Conservation (phyloP, 2,113 vertebrate genomes). For the Gymnorhina tibicen region DNA sequence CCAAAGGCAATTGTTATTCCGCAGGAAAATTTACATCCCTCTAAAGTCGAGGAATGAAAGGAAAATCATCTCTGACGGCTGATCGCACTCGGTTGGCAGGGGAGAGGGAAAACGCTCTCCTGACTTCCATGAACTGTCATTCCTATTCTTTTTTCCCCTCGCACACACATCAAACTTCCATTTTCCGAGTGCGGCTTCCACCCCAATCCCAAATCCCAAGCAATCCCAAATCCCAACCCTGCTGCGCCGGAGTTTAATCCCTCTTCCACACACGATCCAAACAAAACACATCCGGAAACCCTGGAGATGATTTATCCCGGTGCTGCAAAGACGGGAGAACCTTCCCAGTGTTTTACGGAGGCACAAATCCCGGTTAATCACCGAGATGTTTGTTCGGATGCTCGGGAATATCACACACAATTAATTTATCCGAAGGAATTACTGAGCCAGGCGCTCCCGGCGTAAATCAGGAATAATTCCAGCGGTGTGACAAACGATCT, state of each 20-base stretch:
- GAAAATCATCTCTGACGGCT: not conserved
- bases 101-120: not conserved
- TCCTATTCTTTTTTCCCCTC: not conserved
- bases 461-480: not conserved
- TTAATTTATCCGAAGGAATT: not conserved
- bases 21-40: constrained; percentile 39
- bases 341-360: not conserved
- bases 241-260: not conserved
- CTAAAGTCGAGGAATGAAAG: not conserved
- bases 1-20: constrained; percentile 13
- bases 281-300: not conserved
- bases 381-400: not conserved
- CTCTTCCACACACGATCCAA: not conserved
- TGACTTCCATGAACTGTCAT: not conserved
- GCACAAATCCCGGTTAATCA: constrained; percentile 11
- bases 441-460: not conserved
- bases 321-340: not conserved
- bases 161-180: not conserved
- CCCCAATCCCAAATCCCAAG: not conserved
- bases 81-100: not conserved
- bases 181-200: not conserved
- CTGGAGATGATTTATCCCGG: not conserved
- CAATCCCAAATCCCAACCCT: not conserved
- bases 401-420: not conserved
- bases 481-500: not conserved